Evolutionary conservation across 1,140 invertebrate species (phyloP).

Genomic region (Leptinotarsa texana): DNA sequence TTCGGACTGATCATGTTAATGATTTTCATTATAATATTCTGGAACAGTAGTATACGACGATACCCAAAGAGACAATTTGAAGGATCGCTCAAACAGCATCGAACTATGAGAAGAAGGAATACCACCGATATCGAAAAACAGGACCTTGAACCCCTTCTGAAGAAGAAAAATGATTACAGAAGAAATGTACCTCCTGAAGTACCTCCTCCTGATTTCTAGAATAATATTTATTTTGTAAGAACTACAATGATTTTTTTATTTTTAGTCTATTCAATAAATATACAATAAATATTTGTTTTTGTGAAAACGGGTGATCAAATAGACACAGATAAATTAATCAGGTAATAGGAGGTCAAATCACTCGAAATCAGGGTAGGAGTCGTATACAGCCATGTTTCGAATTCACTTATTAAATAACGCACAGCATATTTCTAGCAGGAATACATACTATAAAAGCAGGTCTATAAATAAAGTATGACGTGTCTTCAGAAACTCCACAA

Average conservation of each 20-base stretch:
- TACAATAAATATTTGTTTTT: neutral
- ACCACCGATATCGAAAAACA: conserved; percentile 32
- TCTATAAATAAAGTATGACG: too few relatives aligned
- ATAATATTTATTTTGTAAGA: conserved; percentile 17
- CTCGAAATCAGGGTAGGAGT: too few relatives aligned
- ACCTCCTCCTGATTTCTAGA: conserved; percentile 46
- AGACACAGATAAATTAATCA: too few relatives aligned
- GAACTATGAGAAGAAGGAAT: conserved; percentile 30
- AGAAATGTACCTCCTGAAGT: conserved; percentile 36
- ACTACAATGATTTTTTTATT: conserved; percentile 9
- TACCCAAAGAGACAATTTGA: conserved; percentile 20
- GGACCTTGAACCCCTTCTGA: conserved; percentile 27
- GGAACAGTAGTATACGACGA: conserved; percentile 31
- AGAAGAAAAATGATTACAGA: conserved; percentile 18
- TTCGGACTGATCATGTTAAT: conserved; percentile 38
- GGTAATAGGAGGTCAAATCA: too few relatives aligned
- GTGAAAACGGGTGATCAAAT: too few relatives aligned
- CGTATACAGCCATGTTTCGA: too few relatives aligned
- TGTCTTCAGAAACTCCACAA: too few relatives aligned
- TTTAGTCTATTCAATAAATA: conserved; percentile 9
- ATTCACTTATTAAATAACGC: too few relatives aligned
- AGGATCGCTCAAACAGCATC: conserved; percentile 28
- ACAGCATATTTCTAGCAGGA: too few relatives aligned
- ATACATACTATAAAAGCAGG: too few relatives aligned
- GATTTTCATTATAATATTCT: conserved; percentile 38